Percentiles rank a stretch among this genome's conserved stretches.
These are phyloP conservation scores for Nixonia krombeini DNA, from an alignment of 1,140 invertebrate species.

Conservation along the genomic window DNA sequence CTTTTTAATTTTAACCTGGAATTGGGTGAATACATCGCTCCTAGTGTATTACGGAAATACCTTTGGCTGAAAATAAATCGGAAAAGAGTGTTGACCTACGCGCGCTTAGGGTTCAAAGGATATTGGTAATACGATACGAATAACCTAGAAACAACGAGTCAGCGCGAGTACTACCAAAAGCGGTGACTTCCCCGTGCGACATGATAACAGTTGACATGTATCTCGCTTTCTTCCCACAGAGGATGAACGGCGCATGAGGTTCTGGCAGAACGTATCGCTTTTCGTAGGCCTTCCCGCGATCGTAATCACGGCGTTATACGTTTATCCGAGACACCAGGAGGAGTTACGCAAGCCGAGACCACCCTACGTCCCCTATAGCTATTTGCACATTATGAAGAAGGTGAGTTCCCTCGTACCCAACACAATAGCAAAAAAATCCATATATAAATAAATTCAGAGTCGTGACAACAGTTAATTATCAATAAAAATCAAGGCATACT, in stretches of 20 bases:
- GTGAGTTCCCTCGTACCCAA: slow-evolving; percentile 32
- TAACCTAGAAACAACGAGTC: too few relatives aligned
- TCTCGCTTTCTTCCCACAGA: background rate
- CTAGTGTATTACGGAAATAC: too few relatives aligned
- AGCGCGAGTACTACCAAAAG: background rate
- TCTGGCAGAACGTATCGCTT: slow-evolving; percentile 4
- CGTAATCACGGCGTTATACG: slow-evolving; percentile 10
- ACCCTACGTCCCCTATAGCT: slow-evolving; percentile 39
- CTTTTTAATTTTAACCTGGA: background rate
- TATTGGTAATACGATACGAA: too few relatives aligned
- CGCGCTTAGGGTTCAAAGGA: too few relatives aligned
- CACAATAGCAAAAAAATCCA: too few relatives aligned
- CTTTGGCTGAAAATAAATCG: too few relatives aligned
- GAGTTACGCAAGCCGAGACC: slow-evolving; percentile 32
- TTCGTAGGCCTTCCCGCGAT: slow-evolving; percentile 21
- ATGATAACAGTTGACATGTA: background rate
- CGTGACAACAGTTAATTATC: too few relatives aligned
- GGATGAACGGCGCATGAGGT: background rate
- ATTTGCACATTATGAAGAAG: slow-evolving; percentile 47
- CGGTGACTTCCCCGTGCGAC: too few relatives aligned
- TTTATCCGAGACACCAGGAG: slow-evolving; percentile 1
- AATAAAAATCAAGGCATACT: too few relatives aligned
- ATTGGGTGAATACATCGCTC: background rate
- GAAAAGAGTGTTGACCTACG: too few relatives aligned
- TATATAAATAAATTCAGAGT: too few relatives aligned